These are phyloP conservation scores for Phymatocera aterrima DNA, from an alignment of 2,888 invertebrate genomes.

Conservation along the genomic window DNA sequence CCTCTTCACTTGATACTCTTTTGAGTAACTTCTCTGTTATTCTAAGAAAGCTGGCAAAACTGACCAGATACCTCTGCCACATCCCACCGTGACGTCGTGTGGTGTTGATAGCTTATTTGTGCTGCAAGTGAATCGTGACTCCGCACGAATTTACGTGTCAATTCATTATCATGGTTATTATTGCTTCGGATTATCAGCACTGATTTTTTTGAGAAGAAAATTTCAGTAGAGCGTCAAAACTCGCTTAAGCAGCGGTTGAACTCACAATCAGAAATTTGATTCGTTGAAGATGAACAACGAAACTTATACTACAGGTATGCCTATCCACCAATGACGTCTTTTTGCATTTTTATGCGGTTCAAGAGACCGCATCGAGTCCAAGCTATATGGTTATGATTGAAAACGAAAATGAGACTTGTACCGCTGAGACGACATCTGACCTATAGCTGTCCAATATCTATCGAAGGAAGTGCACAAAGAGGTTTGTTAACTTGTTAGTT, in stretches of 20 bases:
- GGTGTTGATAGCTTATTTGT: not conserved
- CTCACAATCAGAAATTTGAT: too few species aligned
- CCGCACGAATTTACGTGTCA: not conserved
- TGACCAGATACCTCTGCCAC: not conserved
- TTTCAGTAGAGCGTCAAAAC: too few species aligned
- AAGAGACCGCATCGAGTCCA: not conserved
- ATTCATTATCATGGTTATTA: not conserved
- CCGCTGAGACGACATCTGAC: not conserved
- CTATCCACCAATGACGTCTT: too few species aligned
- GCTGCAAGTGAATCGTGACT: not conserved
- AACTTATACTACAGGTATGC: too few species aligned
- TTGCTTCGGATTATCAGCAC: too few species aligned
- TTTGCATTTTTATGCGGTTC: not conserved
- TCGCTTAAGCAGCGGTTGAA: too few species aligned
- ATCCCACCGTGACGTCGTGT: not conserved
- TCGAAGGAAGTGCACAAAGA: constrained; percentile 11
- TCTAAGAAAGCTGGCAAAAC: not conserved
- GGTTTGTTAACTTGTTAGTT: constrained; percentile 33
- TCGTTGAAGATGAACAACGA: too few species aligned
- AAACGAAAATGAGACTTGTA: not conserved
- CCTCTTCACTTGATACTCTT: not conserved
- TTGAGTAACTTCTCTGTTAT: not conserved
- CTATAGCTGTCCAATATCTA: not conserved
- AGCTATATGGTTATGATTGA: not conserved
- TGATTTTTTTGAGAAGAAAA: too few species aligned